Evolutionary conservation across 2,888 invertebrate species (phyloP).

Genomic region (Idaea biselata): DNA sequence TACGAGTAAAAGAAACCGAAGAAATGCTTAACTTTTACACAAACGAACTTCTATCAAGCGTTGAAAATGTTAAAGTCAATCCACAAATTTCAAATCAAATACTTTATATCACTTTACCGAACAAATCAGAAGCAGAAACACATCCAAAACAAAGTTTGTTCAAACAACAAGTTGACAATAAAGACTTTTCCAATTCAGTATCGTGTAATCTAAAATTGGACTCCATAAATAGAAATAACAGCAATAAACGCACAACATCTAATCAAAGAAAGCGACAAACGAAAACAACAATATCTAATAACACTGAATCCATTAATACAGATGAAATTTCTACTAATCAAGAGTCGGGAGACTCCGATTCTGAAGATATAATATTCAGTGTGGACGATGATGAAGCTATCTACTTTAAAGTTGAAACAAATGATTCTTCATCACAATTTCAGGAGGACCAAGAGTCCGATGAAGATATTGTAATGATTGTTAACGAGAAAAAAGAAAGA

Average conservation of each 20-base stretch:
- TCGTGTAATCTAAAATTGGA: slow-evolving; percentile 31
- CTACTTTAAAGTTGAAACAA: background rate
- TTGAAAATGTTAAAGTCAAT: slow-evolving; percentile 38
- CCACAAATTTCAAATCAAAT: slow-evolving; percentile 26
- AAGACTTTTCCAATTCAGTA: too few species aligned
- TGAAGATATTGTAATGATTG: slow-evolving; percentile 16
- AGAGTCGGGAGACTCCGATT: background rate
- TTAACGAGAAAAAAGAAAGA: slow-evolving; percentile 34
- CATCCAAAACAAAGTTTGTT: too few species aligned
- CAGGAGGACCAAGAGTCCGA: slow-evolving; percentile 9
- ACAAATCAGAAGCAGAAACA: slow-evolving; percentile 27
- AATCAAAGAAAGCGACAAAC: background rate
- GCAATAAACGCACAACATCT: slow-evolving; percentile 9
- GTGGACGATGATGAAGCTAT: background rate
- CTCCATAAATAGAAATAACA: slow-evolving; percentile 42
- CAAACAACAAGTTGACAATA: too few species aligned
- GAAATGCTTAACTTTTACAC: slow-evolving; percentile 54
- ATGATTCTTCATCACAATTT: background rate
- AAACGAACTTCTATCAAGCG: slow-evolving; percentile 43
- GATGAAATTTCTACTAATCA: background rate
- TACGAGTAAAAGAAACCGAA: slow-evolving; percentile 45
- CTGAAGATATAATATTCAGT: background rate
- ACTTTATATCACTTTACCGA: slow-evolving; percentile 55
- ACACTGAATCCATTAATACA: background rate
- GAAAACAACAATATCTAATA: background rate